A percentile compares a stretch with the other conserved stretches of the same genome.
These are phyloP conservation scores for Bubalus kerabau DNA, from an alignment of 2,113 vertebrate genomes.

Conservation along the genomic window DNA sequence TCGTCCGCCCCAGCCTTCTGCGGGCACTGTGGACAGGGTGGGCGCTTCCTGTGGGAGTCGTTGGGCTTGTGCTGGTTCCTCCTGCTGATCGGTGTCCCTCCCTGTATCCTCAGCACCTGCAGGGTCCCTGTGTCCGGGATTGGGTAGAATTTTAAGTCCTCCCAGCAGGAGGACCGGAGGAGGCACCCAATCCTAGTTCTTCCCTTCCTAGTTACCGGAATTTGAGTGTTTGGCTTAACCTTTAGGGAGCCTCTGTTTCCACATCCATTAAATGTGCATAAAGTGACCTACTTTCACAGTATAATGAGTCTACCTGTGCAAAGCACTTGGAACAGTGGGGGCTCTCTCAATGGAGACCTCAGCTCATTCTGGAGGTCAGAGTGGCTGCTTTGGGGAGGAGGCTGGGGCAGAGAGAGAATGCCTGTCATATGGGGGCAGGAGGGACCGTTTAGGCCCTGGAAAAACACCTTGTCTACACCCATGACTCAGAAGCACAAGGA, in stretches of 20 bases:
- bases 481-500: neutral
- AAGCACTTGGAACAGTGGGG: neutral
- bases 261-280: neutral
- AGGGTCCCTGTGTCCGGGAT: neutral
- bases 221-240: neutral
- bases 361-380: neutral
- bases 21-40: rapidly evolving
- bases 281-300: neutral
- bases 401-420: neutral
- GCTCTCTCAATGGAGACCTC: neutral
- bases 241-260: neutral
- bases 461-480: neutral
- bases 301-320: neutral
- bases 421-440: neutral
- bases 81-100: rapidly evolving
- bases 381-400: neutral
- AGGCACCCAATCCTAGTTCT: neutral
- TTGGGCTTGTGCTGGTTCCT: neutral
- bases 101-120: neutral
- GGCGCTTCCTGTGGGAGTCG: neutral
- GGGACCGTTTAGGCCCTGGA: neutral
- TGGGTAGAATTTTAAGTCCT: neutral
- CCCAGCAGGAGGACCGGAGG: neutral
- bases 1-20: neutral
- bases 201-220: neutral